phyloP scores from a whole-genome alignment of 2,113 vertebrate species.

The Eretmochelys imbricata region DNA sequence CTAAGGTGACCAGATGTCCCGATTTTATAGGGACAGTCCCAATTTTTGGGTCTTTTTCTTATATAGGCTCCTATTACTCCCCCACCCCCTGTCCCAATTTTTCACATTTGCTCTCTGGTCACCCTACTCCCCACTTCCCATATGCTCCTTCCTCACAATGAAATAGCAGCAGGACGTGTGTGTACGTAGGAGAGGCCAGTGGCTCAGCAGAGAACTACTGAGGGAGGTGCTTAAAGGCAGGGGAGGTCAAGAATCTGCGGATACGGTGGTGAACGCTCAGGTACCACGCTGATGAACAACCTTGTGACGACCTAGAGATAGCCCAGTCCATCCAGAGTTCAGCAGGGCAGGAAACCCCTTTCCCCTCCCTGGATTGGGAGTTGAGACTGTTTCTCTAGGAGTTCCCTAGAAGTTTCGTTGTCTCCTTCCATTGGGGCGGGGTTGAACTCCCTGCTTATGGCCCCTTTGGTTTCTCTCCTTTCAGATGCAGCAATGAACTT shows the following conservation, averaged over 20 bases:
- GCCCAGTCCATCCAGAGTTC: not conserved
- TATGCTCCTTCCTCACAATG: not conserved
- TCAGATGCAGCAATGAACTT: conserved; percentile 91
- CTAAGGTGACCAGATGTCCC: too few relatives aligned
- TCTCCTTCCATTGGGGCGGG: not conserved
- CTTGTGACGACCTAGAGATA: not conserved
- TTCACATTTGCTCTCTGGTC: too few relatives aligned
- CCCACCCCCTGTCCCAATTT: too few relatives aligned
- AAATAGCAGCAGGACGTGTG: not conserved
- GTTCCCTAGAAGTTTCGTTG: not conserved
- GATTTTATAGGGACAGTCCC: too few relatives aligned
- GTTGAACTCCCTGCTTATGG: not conserved
- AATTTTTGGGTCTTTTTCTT: too few relatives aligned
- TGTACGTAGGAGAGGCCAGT: not conserved
- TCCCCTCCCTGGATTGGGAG: not conserved
- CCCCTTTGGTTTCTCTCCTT: not conserved
- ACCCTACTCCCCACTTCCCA: not conserved
- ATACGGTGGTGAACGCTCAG: not conserved
- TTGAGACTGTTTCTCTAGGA: not conserved
- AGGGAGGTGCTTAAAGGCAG: not conserved
- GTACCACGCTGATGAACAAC: not conserved
- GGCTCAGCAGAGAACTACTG: not conserved
- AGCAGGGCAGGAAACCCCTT: not conserved
- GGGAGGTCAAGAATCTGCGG: too few relatives aligned
- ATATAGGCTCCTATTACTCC: too few relatives aligned